Base-by-base conservation (phyloP, 2,113 vertebrate species). In the Entosphenus tridentatus region DNA sequence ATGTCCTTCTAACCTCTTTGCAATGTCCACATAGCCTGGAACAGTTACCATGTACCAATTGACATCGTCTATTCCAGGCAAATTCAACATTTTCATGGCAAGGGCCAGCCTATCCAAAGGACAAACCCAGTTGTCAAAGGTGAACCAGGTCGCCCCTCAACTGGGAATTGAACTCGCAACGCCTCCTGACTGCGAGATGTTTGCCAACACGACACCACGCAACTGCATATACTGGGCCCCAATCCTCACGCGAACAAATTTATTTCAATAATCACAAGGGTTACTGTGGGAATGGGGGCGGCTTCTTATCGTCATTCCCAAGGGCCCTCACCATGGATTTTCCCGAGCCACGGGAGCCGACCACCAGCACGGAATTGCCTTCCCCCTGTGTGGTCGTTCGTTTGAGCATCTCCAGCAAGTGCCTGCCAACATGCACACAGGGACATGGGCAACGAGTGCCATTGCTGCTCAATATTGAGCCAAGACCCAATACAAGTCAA, bases 341-440 rank as follows among this genome's bases (percentile, higher is more conserved):
- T 57, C 93, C 93, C 1, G 84, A 78, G 74, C 90, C 92, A 72
- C 90, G 80, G 56, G 92, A 87, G 3, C 92, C 90, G 12, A 98
- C 81, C 55, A 98, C 77, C 8, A 98, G 85, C 58, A 88, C 83
- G 1, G 93, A 98, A 69, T 98, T 96, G 69, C 93, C 93, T 76
- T 98, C 93, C 70, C 93, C 93, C 3, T 91, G 78, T 73, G 86
- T 16, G 8, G 78, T 81, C 6, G 89, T 92, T 70, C 85, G 81
- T 73, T 75, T 90, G 73, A 98, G 80, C 74, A 98, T 79, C 72
- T 95, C 92, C 77, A 86, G 76, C 72, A 98, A 9, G 2, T 3
- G 2, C 1, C 1, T n/a, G 57, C 14, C 68, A 8, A 65, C 39
- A 55, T 3, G 12, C 16, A 8, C 2, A 54, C 56, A 70, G 39